phyloP scores from a whole-genome alignment of 2,888 invertebrate species.

The Thereva nobilitata region DNA sequence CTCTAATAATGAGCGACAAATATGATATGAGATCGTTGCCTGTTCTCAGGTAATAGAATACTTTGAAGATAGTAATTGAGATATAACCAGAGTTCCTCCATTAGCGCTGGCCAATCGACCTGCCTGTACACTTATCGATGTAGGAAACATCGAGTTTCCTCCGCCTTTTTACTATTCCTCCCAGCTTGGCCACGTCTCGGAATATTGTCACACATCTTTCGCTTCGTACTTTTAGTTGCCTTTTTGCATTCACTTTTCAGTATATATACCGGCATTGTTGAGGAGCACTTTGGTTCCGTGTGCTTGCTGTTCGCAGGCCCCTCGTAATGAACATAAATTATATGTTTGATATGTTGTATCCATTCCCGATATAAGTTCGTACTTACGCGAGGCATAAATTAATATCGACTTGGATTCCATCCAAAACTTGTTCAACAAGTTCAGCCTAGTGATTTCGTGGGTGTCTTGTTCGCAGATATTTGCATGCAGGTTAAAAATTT shows the following conservation, averaged over 20 bases:
- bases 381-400: conserved; percentile 32
- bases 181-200: neutral
- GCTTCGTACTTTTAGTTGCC: conserved; percentile 6
- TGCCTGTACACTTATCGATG: conserved; percentile 18
- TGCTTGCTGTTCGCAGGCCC: conserved; percentile 5
- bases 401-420: conserved; percentile 33
- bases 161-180: conserved; percentile 23
- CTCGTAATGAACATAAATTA: conserved; percentile 33
- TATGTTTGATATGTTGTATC: conserved; percentile 34
- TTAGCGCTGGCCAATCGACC: conserved; percentile 29
- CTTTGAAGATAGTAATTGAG: conserved; percentile 30
- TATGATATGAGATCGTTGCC: conserved; percentile 25
- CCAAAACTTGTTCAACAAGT: conserved; percentile 30
- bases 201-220: conserved; percentile 28
- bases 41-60: conserved; percentile 25
- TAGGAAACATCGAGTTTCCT: conserved; percentile 12
- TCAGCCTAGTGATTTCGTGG: conserved; percentile 31
- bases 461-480: conserved; percentile 30
- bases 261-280: conserved; percentile 20
- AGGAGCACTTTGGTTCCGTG: conserved; percentile 13
- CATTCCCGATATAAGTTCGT: conserved; percentile 33
- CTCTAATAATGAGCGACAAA: conserved; percentile 34
- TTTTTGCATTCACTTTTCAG: neutral
- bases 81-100: conserved; percentile 29
- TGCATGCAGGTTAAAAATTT: conserved; percentile 24